Base-by-base conservation (phyloP, 1,140 invertebrate species). In the Drosophila nikananu region DNA sequence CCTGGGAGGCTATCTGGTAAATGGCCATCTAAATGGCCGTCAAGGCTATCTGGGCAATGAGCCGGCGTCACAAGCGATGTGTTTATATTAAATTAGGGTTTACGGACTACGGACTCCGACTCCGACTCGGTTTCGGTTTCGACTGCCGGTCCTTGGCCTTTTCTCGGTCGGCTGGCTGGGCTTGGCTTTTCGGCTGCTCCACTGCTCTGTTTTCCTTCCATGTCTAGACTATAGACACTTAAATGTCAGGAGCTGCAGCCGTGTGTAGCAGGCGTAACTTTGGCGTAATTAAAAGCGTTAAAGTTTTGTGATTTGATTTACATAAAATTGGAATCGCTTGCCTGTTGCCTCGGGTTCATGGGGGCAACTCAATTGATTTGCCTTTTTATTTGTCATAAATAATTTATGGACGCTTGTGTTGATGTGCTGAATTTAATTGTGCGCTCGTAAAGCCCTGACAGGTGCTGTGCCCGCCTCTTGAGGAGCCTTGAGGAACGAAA, bases 21-120 rank as follows among this genome's bases (percentile, higher is more conserved):
- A 84, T 86, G 81, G 27, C 78, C 70, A 89, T 84, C 78, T 86
- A 74, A 84, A 84, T 67, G 84, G 62, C 49, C 57, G 48, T 49
- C 42, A 70, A 71, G 42, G 42, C 75, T 62, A 61, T 77, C 49
- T 39, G 27, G 49, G 32, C 72, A 55, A 61, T 60, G 41, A 71
- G 66, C 65, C 62, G 78, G 60, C 55, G 59, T 58, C 86, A 42
- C 67, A 80, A 77, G 64, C 77, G 77, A 84, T 83, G 72, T 89
- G 81, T 89, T 89, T 86, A 73, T 82, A 87, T 86, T 87, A 87
- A 86, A 87, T 87, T 87, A 86, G 80, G 80, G 70, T 71, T 78
- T 84, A 62, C 65, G 72, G 64, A 74, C 52, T 37, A 23, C 52
- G 32, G 32, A 51, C 32, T 55, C 2, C 12, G 52, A 32, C 30